Evolutionary conservation across 2,888 invertebrate species (phyloP), one percentile per base, ranked within the genome.

Genomic region (Melieria crassipennis): DNA sequence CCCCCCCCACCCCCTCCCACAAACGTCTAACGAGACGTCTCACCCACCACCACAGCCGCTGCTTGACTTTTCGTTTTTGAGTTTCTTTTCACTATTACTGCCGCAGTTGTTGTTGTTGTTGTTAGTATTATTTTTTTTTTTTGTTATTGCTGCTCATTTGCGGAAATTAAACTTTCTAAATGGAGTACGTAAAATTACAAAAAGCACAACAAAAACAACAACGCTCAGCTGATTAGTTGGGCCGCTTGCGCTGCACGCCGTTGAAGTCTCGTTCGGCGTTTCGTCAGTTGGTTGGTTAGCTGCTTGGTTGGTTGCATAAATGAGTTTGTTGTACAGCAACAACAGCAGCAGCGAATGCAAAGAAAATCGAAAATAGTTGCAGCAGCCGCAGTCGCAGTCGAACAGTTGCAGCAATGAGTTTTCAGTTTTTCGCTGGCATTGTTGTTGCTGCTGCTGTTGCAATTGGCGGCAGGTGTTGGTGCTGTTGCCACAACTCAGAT

Each of bases 161-260:
- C 69, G 69, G 69, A 69, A 69, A 69, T 69, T 47, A 69, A 69
- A 69, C 69, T 69, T 69, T 69, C 69, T 69, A 69, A 63, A 69
- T 5, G 48, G 16, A 4, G n/a, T 52, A n/a, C 13, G 52, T 52
- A 13, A 11, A 52, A 13, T n/a, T 11, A 30, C 30, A 30, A 30
- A 30, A 30, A 30, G 30, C 30, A 30, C 30, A 30, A 30, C 2
- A 30, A 30, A 30, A 30, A 30, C 30, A 30, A 30, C 30, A 30
- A 30, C 30, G 30, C 30, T 30, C 30, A 30, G 30, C 30, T 30
- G 30, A 30, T 30, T 30, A 30, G 30, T 30, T 7, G 43, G n/a
- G 6, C 50, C 30, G 43, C 52, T 46, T 46, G 16, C 30, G 57
- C 48, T 9, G 7, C 64, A 52, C 46, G 63, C 50, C 63, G 16